Conservation (phyloP, 2,888 invertebrate species). For the Podotricha telesiphe region DNA sequence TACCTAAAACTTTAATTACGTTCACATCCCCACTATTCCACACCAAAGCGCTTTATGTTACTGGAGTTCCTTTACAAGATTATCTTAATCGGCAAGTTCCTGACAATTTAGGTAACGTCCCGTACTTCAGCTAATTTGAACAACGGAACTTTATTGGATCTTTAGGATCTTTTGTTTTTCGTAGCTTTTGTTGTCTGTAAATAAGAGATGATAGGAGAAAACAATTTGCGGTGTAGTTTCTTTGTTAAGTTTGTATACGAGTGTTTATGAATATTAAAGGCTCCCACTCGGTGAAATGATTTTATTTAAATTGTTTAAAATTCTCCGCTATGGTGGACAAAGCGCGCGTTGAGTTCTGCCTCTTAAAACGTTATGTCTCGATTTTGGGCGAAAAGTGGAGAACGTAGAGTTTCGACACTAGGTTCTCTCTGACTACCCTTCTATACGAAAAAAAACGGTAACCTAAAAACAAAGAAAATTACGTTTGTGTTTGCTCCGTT, state of each 20-base stretch:
- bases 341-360: no score
- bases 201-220: not conserved
- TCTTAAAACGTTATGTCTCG: no score
- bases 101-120: conserved; percentile 34
- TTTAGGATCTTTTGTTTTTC: conserved; percentile 13
- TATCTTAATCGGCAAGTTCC: conserved; percentile 41
- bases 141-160: conserved; percentile 30
- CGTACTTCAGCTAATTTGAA: conserved; percentile 26
- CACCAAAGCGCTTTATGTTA: conserved; percentile 39
- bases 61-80: conserved; percentile 37
- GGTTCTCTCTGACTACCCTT: no score
- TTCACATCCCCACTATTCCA: conserved; percentile 34
- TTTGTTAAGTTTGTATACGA: not conserved
- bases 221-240: not conserved
- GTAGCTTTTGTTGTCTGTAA: conserved; percentile 1
- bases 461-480: no score
- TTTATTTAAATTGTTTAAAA: no score
- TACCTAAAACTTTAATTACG: conserved; percentile 40
- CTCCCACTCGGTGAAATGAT: no score
- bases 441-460: no score
- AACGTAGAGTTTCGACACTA: no score
- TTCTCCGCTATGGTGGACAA: no score
- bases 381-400: no score
- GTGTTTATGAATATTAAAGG: not conserved
- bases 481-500: no score